Evolutionary conservation across 2,888 invertebrate species (phyloP).

Genomic region (Cephonodes hylas): DNA sequence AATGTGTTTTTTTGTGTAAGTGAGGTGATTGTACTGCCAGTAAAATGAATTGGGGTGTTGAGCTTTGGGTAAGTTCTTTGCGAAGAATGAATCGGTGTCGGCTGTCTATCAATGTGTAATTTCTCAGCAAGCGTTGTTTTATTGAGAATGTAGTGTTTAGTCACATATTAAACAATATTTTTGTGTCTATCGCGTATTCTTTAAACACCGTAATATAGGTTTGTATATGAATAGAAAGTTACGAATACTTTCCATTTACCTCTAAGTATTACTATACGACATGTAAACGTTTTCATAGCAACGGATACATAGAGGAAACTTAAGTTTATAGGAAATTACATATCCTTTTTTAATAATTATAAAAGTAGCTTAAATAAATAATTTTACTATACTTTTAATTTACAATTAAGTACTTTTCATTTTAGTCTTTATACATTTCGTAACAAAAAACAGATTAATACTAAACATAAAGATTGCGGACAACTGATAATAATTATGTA

Average conservation of each 20-base stretch:
- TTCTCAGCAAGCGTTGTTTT: background rate
- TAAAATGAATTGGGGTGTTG: conserved; percentile 85
- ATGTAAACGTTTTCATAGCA: conserved; percentile 3
- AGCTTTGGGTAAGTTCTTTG: conserved; percentile 83
- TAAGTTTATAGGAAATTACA: background rate
- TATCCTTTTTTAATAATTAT: too few species aligned
- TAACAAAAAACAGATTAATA: background rate
- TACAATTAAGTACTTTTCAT: too few species aligned
- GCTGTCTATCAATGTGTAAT: conserved; percentile 8
- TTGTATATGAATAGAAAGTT: background rate
- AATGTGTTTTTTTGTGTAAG: conserved; percentile 74
- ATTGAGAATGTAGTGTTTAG: background rate
- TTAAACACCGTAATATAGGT: background rate
- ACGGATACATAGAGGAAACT: background rate
- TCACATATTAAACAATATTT: background rate
- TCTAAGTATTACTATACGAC: background rate
- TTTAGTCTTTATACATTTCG: background rate
- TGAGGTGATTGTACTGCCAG: conserved; percentile 65
- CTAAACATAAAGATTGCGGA: background rate
- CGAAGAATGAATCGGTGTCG: conserved; percentile 24
- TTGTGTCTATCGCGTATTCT: background rate
- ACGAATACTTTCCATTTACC: conserved; percentile 8
- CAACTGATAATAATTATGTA: background rate
- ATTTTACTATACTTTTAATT: too few species aligned
- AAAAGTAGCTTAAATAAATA: too few species aligned